Base-by-base conservation (phyloP, 2,113 vertebrate species). In the Falcunculus frontatus region DNA sequence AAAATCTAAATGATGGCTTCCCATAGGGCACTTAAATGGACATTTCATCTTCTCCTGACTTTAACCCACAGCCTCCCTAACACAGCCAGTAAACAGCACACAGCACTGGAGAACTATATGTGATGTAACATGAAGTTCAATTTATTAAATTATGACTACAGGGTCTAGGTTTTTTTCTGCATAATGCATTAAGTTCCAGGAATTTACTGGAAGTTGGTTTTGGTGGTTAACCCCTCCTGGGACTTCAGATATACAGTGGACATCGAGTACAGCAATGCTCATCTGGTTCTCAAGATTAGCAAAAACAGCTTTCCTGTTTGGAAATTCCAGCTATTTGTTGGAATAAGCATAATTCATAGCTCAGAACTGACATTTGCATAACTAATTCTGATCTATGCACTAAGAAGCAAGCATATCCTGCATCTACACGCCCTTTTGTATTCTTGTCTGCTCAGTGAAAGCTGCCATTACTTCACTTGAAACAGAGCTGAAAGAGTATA, bases 1-100 rank as follows among this genome's bases (percentile, higher is more conserved):
- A 92, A 91, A 93, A 37, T 68, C 81, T 93, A 88, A 94, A 86
- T 85, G 22, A 90, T 92, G 75, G 90, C 67, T 94, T 96, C 90
- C 76, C 79, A 92, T 50, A 94, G 50, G 63, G 89, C 68, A 94
- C 39, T 93, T 57, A 76, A 81, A 94, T 37, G 53, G 74, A 85
- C 18, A 10, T 87, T 93, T 95, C 53, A 90, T 94, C 74, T 69
- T 83, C 75, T 87, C 56, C 47, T 50, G 55, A 86, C 75, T 94
- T 90, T 62, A 92, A 92, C 75, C 26, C 7, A 0, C 57, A 69
- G 85, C 57, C 50, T 94, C 42, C 82, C 50, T 83, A 93, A 80
- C 26, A 57, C 52, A 80, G 62, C 13, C 4, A 0, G 32, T 69
- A 83, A 95, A 60, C 37, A 96, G 79, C 72, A 89, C 42, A 57